Conservation (phyloP, 2,113 vertebrate species). For the Probosciger aterrimus region DNA sequence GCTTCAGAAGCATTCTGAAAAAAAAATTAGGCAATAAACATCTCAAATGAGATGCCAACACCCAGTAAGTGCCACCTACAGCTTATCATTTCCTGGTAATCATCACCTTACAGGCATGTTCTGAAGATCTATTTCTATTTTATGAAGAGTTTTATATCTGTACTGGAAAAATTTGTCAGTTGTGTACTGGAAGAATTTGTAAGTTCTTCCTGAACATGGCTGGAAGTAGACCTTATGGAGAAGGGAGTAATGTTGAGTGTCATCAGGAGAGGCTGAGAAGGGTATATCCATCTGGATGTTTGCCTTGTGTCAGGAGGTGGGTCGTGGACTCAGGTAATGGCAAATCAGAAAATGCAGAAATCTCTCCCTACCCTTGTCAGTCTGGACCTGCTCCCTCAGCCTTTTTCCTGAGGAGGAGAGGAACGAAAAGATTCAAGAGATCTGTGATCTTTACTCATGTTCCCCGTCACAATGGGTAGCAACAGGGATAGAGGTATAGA, state of each 20-base stretch:
- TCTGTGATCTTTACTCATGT: neutral
- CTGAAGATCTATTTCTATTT: neutral
- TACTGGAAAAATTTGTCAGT: neutral
- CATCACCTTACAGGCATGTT: neutral
- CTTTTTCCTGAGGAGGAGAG: neutral
- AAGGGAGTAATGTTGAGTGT: neutral
- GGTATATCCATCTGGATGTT: neutral
- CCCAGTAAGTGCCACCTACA: neutral
- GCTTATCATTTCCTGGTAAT: neutral
- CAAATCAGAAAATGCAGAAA: neutral
- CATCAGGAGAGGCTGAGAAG: neutral
- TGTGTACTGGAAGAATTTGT: neutral
- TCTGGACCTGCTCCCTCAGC: neutral
- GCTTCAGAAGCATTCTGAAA: neutral
- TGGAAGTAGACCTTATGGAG: neutral
- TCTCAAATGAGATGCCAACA: neutral
- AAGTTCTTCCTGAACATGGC: neutral
- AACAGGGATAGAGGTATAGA: neutral
- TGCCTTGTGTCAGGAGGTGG: neutral
- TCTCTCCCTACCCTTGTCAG: neutral
- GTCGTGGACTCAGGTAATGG: rapidly evolving
- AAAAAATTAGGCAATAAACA: neutral
- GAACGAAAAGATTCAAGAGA: neutral
- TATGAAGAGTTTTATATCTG: neutral
- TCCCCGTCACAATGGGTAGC: neutral